Conservation (phyloP, 2,113 vertebrate species). For the Otus sunia region DNA sequence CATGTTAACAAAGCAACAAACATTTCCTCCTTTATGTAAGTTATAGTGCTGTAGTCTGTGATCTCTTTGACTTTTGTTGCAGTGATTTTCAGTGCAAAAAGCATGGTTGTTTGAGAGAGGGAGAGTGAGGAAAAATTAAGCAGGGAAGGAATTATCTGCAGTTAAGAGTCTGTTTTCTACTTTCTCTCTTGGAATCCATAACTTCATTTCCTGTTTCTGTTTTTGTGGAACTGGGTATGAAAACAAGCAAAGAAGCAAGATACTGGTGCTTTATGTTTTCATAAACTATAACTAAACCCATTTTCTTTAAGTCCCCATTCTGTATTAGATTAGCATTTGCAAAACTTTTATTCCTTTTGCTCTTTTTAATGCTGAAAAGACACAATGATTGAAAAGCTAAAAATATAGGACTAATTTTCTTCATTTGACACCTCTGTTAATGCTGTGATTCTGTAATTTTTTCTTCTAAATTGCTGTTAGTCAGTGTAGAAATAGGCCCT, state of each 20-base stretch:
- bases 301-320: background rate
- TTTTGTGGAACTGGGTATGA: background rate
- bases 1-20: background rate
- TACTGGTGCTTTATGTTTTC: background rate
- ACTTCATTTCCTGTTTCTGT: slow-evolving; percentile 10
- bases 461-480: background rate
- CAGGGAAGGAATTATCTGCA: background rate
- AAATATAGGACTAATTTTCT: background rate
- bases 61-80: background rate
- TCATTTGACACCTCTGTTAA: background rate
- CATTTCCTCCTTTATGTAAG: background rate
- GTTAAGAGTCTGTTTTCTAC: background rate
- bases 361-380: background rate
- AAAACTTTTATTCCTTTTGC: background rate
- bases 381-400: background rate
- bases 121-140: background rate
- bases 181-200: background rate
- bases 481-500: background rate
- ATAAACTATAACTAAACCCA: background rate
- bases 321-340: background rate
- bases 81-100: background rate
- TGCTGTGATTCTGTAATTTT: background rate
- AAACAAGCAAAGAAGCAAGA: background rate
- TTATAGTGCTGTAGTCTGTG: background rate
- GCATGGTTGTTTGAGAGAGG: background rate